phyloP scores from a whole-genome alignment of 2,888 invertebrate genomes.

The Harpagoxenus sublaevis region DNA sequence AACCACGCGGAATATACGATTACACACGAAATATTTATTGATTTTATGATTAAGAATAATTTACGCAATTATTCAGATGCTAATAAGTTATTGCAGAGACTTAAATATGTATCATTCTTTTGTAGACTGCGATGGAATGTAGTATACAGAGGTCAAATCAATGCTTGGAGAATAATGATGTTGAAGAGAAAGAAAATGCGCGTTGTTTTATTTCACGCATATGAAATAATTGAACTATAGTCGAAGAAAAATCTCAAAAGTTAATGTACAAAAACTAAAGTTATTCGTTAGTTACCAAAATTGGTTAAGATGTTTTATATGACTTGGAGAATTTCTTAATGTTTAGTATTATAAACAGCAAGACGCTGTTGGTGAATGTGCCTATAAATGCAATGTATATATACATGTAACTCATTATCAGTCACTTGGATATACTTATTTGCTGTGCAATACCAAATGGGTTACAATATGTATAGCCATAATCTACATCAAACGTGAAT shows the following conservation, averaged over 20 bases:
- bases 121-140: neutral
- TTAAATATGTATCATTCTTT: constrained; percentile 4
- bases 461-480: neutral
- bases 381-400: neutral
- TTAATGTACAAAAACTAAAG: neutral
- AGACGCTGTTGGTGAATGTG: neutral
- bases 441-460: neutral
- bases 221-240: neutral
- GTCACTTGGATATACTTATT: neutral
- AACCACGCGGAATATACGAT: neutral
- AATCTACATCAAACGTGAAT: neutral
- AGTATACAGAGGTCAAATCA: neutral
- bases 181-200: neutral
- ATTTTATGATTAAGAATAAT: neutral
- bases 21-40: neutral
- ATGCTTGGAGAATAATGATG: neutral
- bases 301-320: neutral
- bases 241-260: neutral
- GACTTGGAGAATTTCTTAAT: neutral
- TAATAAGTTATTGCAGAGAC: neutral
- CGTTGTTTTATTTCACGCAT: neutral
- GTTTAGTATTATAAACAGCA: neutral
- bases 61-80: neutral
- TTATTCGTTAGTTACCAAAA: neutral
- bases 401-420: neutral